A percentile compares a stretch with the other conserved stretches of the same genome.
These are phyloP conservation scores for Drosophila merina DNA, from an alignment of 2,888 invertebrate species.

Conservation along the genomic window DNA sequence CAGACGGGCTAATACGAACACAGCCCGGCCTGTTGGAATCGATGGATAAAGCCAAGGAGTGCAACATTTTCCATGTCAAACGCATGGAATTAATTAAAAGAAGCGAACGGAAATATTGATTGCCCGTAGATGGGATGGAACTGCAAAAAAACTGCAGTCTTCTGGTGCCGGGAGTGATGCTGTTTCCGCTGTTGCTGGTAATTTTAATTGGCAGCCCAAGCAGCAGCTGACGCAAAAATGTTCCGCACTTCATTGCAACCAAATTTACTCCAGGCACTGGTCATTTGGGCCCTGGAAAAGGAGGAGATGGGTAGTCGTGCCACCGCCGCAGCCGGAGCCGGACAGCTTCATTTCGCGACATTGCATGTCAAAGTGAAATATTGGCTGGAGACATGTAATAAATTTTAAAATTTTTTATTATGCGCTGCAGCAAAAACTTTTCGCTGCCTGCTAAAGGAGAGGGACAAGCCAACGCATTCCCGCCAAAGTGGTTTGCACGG, in stretches of 20 bases:
- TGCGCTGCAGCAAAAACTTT: conserved; percentile 53
- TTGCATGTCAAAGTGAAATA: conserved; percentile 83
- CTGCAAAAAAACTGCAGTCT: background rate
- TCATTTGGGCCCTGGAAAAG: conserved; percentile 2
- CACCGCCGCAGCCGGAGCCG: conserved; percentile 43
- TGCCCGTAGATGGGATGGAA: conserved; percentile 37
- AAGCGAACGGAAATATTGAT: conserved; percentile 67
- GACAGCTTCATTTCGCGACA: conserved; percentile 83
- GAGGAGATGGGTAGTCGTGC: conserved; percentile 6
- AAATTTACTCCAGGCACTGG: conserved; percentile 58
- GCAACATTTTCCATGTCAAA: conserved; percentile 52
- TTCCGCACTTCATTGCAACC: conserved; percentile 58
- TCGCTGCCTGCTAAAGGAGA: conserved; percentile 20
- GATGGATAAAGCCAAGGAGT: conserved; percentile 11
- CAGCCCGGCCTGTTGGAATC: conserved; percentile 3
- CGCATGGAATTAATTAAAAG: conserved; percentile 73
- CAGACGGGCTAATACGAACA: conserved; percentile 46
- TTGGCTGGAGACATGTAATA: conserved; percentile 83
- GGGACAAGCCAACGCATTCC: conserved; percentile 59
- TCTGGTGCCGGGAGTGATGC: conserved; percentile 7
- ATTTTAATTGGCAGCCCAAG: conserved; percentile 73
- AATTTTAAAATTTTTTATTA: conserved; percentile 79
- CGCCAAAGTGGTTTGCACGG: conserved; percentile 78
- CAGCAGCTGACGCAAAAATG: conserved; percentile 41
- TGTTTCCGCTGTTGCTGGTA: conserved; percentile 46